Conservation (phyloP, 1,140 invertebrate species). For the Physella acuta region DNA sequence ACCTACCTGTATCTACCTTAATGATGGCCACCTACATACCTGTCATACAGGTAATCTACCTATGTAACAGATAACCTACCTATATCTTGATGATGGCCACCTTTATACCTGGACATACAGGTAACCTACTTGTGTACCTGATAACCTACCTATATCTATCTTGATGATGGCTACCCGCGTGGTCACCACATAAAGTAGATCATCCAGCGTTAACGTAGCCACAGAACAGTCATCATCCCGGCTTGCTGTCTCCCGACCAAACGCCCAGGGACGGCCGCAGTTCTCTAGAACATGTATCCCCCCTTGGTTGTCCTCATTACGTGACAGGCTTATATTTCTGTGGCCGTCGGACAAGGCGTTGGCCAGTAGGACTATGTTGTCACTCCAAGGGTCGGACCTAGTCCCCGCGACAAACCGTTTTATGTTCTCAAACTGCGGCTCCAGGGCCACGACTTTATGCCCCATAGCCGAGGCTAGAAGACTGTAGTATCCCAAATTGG, state of each 20-base stretch:
- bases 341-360: constrained; percentile 45
- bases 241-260: not conserved
- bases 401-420: constrained; percentile 33
- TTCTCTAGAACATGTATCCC: constrained; percentile 37
- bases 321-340: constrained; percentile 31
- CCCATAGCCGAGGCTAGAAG: constrained; percentile 43
- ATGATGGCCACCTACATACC: too few relatives aligned
- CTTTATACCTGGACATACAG: too few relatives aligned
- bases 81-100: too few relatives aligned
- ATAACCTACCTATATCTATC: constrained; percentile 38
- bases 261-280: constrained; percentile 1
- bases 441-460: constrained; percentile 48
- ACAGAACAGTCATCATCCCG: not conserved
- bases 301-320: constrained; percentile 45
- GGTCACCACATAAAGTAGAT: constrained; percentile 28
- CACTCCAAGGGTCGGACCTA: constrained; percentile 28
- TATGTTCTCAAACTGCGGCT: constrained; percentile 43
- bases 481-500: constrained; percentile 51
- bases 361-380: constrained; percentile 37
- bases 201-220: constrained; percentile 39
- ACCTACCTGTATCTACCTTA: too few relatives aligned
- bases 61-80: too few relatives aligned
- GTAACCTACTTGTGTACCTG: too few relatives aligned
- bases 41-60: too few relatives aligned
- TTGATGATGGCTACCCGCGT: constrained; percentile 33